A percentile compares a stretch with the other conserved stretches of the same genome.
Evolutionary conservation across 2,888 invertebrate genomes (phyloP).

Genomic region (Cenopis cana): DNA sequence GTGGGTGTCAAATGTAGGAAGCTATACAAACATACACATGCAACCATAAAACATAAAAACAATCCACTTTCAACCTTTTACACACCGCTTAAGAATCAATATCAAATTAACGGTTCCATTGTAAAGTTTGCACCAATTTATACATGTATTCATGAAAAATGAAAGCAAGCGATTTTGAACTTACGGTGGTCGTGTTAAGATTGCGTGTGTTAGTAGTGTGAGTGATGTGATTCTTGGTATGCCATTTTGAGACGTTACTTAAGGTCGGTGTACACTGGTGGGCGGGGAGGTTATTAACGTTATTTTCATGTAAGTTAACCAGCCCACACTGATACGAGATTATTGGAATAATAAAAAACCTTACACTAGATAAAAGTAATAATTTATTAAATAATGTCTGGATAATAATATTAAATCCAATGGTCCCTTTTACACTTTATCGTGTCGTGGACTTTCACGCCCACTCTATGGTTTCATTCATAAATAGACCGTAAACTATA

Average conservation of each 20-base stretch:
- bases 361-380: too few species aligned
- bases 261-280: constrained; percentile 2
- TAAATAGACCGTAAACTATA: too few species aligned
- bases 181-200: neutral
- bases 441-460: too few species aligned
- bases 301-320: constrained; percentile 1
- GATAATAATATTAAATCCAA: neutral
- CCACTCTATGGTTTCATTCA: too few species aligned
- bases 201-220: neutral
- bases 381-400: too few species aligned
- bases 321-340: neutral
- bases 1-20: neutral
- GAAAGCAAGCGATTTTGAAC: neutral
- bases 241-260: constrained; percentile 1
- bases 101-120: neutral
- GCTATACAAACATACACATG: neutral
- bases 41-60: too few species aligned
- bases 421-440: too few species aligned
- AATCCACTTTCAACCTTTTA: neutral
- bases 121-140: neutral
- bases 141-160: neutral
- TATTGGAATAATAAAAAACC: neutral
- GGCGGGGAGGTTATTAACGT: neutral
- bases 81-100: neutral
- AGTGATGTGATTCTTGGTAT: neutral